Evolutionary conservation across 2,113 vertebrate genomes (phyloP).

Genomic region (Plotosus lineatus): DNA sequence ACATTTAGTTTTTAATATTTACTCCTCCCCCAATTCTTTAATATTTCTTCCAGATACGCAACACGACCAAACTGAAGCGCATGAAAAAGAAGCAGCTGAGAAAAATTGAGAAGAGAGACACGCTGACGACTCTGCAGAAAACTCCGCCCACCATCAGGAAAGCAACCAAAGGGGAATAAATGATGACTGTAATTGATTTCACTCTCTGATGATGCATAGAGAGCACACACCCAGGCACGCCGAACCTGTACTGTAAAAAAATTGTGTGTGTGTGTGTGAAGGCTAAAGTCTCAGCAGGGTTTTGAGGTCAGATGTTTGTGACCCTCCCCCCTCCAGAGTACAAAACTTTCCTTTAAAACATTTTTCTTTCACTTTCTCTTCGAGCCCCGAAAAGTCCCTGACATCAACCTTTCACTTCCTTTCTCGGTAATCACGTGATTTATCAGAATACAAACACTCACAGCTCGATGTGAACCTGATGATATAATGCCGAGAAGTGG

Average conservation of each 20-base stretch:
- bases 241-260: not conserved
- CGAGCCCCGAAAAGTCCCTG: not conserved
- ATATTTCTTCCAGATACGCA: conserved; percentile 78
- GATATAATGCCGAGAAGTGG: too few relatives aligned
- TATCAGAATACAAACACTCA: not conserved
- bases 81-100: conserved; percentile 91
- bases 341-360: not conserved
- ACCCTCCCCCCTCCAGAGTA: too few relatives aligned
- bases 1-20: too few relatives aligned
- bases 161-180: conserved; percentile 37
- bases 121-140: conserved; percentile 78
- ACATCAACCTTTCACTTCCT: not conserved
- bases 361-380: not conserved
- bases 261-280: not conserved
- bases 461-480: not conserved
- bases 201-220: not conserved
- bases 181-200: not conserved
- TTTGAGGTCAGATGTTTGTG: not conserved
- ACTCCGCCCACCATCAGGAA: conserved; percentile 58
- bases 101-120: conserved; percentile 87
- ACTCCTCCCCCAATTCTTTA: not conserved
- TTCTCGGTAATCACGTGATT: not conserved
- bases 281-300: not conserved
- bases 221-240: not conserved
- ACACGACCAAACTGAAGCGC: conserved; percentile 87